These are phyloP conservation scores for Glaucidium brasilianum DNA, from an alignment of 2,113 vertebrate genomes.

Conservation along the genomic window DNA sequence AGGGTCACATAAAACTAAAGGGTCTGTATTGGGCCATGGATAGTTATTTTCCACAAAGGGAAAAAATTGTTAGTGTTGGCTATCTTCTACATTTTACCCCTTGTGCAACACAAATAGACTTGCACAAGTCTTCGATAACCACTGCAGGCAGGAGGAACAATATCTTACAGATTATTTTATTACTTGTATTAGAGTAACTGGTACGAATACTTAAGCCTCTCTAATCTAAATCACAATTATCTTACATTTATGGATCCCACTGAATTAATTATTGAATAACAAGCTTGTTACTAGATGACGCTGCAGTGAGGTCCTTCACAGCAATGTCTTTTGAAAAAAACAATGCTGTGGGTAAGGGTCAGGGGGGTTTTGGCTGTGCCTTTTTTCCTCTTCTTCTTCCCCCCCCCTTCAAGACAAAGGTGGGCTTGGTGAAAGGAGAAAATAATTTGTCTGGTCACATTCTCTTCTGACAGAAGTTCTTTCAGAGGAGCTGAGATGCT, in stretches of 20 bases:
- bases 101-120: background rate
- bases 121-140: background rate
- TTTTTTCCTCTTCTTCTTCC: background rate
- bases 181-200: background rate
- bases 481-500: background rate
- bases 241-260: background rate
- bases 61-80: background rate
- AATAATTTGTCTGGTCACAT: background rate
- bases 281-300: background rate
- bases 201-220: background rate
- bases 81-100: background rate
- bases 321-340: background rate
- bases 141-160: background rate
- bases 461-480: background rate
- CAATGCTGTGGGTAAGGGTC: rapidly evolving
- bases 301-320: background rate
- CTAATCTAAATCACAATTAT: background rate
- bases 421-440: background rate
- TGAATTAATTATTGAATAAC: background rate
- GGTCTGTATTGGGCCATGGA: background rate
- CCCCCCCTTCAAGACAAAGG: background rate
- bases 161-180: background rate
- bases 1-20: background rate
- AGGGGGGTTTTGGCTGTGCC: rapidly evolving
- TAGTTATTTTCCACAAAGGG: background rate